Evolutionary conservation across 2,113 vertebrate genomes (phyloP).

Genomic region (Myotis lucifugus): DNA sequence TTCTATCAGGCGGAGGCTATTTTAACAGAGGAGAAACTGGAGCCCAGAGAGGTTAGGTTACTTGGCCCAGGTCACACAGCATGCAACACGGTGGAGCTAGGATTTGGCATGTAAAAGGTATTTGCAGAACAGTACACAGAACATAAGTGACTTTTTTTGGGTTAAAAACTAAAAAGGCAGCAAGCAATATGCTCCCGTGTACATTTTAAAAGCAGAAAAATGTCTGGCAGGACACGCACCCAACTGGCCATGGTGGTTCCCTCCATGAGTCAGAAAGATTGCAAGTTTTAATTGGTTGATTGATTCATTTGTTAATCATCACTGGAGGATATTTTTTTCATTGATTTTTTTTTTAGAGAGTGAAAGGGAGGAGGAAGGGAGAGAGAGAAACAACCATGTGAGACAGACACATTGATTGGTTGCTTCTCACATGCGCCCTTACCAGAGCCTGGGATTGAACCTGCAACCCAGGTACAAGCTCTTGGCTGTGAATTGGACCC

Average conservation of each 20-base stretch:
- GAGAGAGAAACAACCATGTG: no score
- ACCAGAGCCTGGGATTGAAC: no score
- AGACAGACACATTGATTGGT: no score
- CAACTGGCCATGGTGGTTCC: neutral
- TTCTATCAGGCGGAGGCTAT: neutral
- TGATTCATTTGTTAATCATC: no score
- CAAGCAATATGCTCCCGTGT: rapidly evolving
- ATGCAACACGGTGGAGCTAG: neutral
- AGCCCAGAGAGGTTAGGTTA: neutral
- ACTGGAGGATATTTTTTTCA: no score
- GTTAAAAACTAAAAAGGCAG: neutral
- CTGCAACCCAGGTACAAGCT: no score
- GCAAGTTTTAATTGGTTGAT: neutral
- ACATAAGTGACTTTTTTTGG: neutral
- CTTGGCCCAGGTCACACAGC: neutral
- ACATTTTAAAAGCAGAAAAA: neutral
- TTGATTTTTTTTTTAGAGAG: no score
- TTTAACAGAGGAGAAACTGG: neutral
- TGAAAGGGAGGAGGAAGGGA: no score
- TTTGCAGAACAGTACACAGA: neutral
- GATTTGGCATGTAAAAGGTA: no score
- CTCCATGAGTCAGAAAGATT: neutral
- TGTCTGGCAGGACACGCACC: neutral
- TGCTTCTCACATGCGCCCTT: no score
- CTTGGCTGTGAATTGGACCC: no score